Evolutionary conservation across 2,888 invertebrate species (phyloP), one percentile per base, ranked within the genome.

Genomic region (Neuroscelio doddi): DNA sequence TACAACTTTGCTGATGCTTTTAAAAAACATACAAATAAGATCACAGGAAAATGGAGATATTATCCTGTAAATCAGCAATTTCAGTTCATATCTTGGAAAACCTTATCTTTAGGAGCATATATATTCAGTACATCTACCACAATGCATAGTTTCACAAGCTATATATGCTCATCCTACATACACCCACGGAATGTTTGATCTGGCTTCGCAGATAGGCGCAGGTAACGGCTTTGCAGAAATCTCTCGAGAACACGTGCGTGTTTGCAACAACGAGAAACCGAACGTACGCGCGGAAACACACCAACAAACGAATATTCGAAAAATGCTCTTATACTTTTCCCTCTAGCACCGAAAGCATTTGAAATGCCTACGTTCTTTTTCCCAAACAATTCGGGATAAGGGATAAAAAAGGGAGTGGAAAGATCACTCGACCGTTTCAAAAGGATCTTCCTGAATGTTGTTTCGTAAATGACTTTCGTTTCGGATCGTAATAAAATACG

Each of bases 11-110:
- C n/a, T n/a, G n/a, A n/a, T n/a, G n/a, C n/a, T n/a, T n/a, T n/a
- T n/a, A n/a, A n/a, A n/a, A n/a, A n/a, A n/a, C n/a, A n/a, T n/a
- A n/a, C n/a, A n/a, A n/a, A n/a, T n/a, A n/a, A n/a, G n/a, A n/a
- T n/a, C n/a, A n/a, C n/a, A n/a, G n/a, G n/a, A n/a, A n/a, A n/a
- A n/a, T n/a, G n/a, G n/a, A 7, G 10, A 41, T 14, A 7, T 41
- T n/a, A 41, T 21, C 41, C n/a, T 24, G 41, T 10, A 41, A 24
- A 41, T 41, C 26, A 41, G 41, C 41, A 38, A 38, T 38, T n/a
- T 38, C 38, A 17, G 17, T 17, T 17, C 1, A 16, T 2, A 17
- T 4, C 38, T 14, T n/a, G 38, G 16, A 16, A 38, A 38, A 8
- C 14, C 8, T 16, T 24, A 24, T 26, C 26, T 24, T 1, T 4